Percentiles rank a stretch among this genome's conserved stretches.
These are phyloP conservation scores for Ammodytes dubius DNA, from an alignment of 2,113 vertebrate species.

Conservation along the genomic window DNA sequence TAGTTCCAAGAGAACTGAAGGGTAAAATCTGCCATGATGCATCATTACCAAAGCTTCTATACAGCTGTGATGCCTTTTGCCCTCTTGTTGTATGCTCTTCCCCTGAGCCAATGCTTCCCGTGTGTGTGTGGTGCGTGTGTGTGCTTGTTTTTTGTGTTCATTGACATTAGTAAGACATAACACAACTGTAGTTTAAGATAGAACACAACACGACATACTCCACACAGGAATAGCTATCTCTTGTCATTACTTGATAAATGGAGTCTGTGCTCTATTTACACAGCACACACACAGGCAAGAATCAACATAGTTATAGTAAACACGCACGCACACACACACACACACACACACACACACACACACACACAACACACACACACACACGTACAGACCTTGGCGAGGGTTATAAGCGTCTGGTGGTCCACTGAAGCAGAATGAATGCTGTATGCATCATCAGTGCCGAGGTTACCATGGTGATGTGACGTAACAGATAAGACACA, in stretches of 20 bases:
- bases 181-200: not conserved
- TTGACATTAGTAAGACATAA: constrained; percentile 14
- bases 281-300: not conserved
- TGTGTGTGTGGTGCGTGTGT: not conserved
- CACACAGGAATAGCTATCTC: not conserved
- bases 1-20: constrained; percentile 34
- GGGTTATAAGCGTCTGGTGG: constrained; percentile 47
- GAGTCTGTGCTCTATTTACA: not conserved
- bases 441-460: constrained; percentile 58
- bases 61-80: constrained; percentile 30
- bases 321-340: constrained; percentile 14
- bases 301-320: not conserved
- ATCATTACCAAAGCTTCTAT: constrained; percentile 25
- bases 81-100: constrained; percentile 45
- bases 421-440: constrained; percentile 72
- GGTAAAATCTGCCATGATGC: constrained; percentile 44
- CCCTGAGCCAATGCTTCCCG: constrained; percentile 17
- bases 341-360: not conserved
- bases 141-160: not conserved
- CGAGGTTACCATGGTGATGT: constrained; percentile 74
- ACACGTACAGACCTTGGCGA: constrained; percentile 2
- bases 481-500: constrained; percentile 64
- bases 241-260: constrained; percentile 3
- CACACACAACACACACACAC: not conserved
- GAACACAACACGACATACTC: constrained; percentile 4